A percentile compares a stretch with the other conserved stretches of the same genome.
Evolutionary conservation across 2,113 vertebrate genomes (phyloP).

Genomic region (Camelus dromedarius): DNA sequence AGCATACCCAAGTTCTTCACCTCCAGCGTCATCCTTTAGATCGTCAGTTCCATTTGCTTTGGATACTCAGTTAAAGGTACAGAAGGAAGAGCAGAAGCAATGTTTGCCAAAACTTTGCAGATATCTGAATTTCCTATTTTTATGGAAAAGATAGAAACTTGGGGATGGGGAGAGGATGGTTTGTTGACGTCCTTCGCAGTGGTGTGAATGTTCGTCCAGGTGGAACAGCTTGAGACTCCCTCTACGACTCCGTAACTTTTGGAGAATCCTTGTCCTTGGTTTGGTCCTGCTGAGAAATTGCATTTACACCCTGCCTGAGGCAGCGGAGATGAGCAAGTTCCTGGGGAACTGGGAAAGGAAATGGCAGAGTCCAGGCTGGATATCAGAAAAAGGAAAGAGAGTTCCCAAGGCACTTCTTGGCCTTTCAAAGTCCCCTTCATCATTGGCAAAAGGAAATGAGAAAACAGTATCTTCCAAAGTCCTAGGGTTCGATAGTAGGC

Average conservation of each 20-base stretch:
- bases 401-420: background rate
- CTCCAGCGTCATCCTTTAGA: background rate
- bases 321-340: background rate
- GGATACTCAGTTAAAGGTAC: background rate
- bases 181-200: background rate
- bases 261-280: background rate
- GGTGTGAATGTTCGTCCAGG: background rate
- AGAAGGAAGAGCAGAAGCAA: background rate
- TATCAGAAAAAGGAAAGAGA: background rate
- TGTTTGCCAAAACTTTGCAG: background rate
- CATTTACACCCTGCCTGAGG: background rate
- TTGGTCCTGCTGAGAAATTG: background rate
- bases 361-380: background rate
- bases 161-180: background rate
- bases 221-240: background rate
- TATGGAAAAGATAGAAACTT: background rate
- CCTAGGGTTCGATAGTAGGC: background rate
- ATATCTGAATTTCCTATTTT: background rate
- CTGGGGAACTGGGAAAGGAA: background rate
- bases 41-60: background rate
- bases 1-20: background rate
- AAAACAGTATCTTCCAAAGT: background rate
- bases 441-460: background rate
- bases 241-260: background rate
- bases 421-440: background rate